Evolutionary conservation across 2,888 invertebrate species (phyloP).

Genomic region (Synanthedon tipuliformis): DNA sequence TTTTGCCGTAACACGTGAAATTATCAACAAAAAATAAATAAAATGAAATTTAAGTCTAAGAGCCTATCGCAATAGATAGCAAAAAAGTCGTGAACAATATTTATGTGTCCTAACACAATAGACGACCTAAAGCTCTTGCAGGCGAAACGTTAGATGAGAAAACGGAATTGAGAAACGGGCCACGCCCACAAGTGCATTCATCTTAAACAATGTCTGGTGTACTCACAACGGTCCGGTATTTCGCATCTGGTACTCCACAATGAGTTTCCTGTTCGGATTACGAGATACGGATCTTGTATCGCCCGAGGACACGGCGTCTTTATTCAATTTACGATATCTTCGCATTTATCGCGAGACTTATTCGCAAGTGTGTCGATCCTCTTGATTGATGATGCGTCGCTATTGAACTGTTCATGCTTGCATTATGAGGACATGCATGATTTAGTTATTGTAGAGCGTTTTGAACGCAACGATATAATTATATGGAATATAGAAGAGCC

Average conservation of each 20-base stretch:
- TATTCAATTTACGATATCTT: conserved; percentile 42
- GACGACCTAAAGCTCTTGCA: not conserved
- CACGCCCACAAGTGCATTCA: conserved; percentile 56
- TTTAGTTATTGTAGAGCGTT: not conserved
- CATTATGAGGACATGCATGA: conserved; percentile 7
- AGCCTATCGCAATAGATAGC: too few relatives aligned
- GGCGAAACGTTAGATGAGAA: conserved; percentile 31
- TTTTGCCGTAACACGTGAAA: too few relatives aligned
- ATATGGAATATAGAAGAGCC: too few relatives aligned
- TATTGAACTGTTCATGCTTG: conserved; percentile 3
- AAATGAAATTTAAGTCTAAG: too few relatives aligned
- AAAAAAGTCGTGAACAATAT: not conserved
- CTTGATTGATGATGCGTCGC: conserved; percentile 25
- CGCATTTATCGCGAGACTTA: conserved; percentile 23
- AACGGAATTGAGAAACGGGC: conserved; percentile 40
- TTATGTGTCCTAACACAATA: not conserved
- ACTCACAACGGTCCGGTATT: conserved; percentile 43
- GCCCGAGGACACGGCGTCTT: conserved; percentile 40
- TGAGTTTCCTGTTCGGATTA: conserved; percentile 66
- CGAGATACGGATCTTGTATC: conserved; percentile 55
- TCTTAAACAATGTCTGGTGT: conserved; percentile 23
- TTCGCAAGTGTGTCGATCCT: conserved; percentile 27
- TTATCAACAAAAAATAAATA: too few relatives aligned
- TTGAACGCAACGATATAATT: too few relatives aligned
- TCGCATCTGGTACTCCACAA: conserved; percentile 64